Percentiles rank a stretch among this genome's conserved stretches.
Evolutionary conservation across 2,113 vertebrate species (phyloP).

Genomic region (Hippocampus zosterae): DNA sequence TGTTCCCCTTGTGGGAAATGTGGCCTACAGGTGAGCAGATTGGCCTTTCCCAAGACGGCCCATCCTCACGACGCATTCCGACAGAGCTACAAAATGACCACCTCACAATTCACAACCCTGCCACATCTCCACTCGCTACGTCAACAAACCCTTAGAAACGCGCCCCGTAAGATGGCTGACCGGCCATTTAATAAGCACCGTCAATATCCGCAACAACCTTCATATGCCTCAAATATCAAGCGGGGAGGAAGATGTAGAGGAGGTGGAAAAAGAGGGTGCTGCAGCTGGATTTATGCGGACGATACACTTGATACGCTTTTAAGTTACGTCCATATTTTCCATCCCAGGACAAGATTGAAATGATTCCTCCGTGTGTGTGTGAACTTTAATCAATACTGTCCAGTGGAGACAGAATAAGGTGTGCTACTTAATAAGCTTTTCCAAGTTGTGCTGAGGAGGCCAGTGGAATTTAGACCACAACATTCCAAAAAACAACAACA

Average conservation of each 20-base stretch:
- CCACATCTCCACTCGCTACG: no score
- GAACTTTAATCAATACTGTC: slow-evolving; percentile 2
- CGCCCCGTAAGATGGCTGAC: slow-evolving; percentile 34
- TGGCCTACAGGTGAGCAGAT: no score
- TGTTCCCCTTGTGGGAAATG: no score
- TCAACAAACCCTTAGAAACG: no score
- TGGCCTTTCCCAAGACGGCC: no score
- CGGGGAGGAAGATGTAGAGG: not conserved
- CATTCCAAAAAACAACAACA: no score
- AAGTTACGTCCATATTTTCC: slow-evolving; percentile 63
- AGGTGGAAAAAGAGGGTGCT: not conserved
- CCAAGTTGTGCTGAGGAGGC: no score
- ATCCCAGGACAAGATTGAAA: slow-evolving; percentile 60
- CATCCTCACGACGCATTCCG: no score
- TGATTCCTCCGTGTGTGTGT: slow-evolving; percentile 34
- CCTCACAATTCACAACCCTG: not conserved
- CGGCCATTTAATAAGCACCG: slow-evolving; percentile 57
- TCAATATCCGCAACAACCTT: not conserved
- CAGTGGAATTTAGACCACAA: no score
- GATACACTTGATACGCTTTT: slow-evolving; percentile 61
- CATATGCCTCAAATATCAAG: slow-evolving; percentile 44
- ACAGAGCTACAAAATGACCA: not conserved
- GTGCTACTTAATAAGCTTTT: no score
- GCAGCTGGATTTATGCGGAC: slow-evolving; percentile 53
- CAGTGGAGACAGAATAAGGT: not conserved